Base-by-base conservation (phyloP, 1,140 invertebrate species). In the Drosophila subpulchrella region DNA sequence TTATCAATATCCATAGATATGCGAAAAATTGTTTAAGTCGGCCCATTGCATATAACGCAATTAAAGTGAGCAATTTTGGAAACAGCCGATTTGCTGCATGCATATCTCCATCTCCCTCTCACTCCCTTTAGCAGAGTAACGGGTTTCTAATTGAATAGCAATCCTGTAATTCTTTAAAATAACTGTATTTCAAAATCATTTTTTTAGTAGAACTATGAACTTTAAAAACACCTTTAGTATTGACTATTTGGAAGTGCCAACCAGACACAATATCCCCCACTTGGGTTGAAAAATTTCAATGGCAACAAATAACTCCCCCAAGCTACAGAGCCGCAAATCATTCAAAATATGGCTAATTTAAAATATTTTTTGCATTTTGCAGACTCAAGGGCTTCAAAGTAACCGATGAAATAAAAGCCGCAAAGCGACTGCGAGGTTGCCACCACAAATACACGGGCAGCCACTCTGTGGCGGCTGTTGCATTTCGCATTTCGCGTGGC, bases 321-420 rank as follows among this genome's bases (percentile, higher is more conserved):
- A 51, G 32, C 32, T 50, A 50, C 8, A 13, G 8, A 12, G 39
- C 63, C 63, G 12, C 68, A 59, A 59, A 44, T 38, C 38, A 44
- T 34, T 38, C 12, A 50, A 72, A 72, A 44, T 59, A 72, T 51
- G 38, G 32, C 67, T 72, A 59, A 72, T 59, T 48, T 59, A 42
- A 24, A 27, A 44, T 13, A n/a, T 0, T 12, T 8, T 48, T 48
- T 59, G 36, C 20, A 20, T 15, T 57, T 57, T 48, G 12, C 10
- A 20, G 12, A 44, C 59, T 65, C 46, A 75, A 75, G 71, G 42
- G 46, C 59, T 75, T 75, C 44, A 63, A 63, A 55, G 72, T 50
- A 75, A 75, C 71, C 59, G 38, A 71, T 51, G 57, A 65, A 56
- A 62, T 65, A 51, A 51, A 75, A 75, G 39, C 59, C 72, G 17